These are phyloP conservation scores for Chunga burmeisteri DNA, from an alignment of 2,113 vertebrate species.

Conservation along the genomic window DNA sequence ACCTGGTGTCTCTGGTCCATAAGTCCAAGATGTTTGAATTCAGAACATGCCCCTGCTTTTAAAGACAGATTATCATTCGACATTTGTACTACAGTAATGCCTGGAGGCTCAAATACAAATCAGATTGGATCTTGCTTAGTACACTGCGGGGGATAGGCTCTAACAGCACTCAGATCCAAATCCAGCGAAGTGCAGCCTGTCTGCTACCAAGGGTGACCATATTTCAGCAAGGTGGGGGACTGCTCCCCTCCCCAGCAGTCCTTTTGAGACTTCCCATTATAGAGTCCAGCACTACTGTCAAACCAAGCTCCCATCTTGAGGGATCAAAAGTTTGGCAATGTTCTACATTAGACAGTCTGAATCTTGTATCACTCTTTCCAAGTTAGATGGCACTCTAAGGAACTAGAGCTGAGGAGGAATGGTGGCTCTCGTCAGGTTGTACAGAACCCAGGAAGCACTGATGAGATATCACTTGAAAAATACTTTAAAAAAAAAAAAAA, in stretches of 20 bases:
- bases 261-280: background rate
- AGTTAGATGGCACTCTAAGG: background rate
- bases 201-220: background rate
- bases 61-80: background rate
- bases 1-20: background rate
- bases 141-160: background rate
- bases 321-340: background rate
- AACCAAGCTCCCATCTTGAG: background rate
- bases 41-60: background rate
- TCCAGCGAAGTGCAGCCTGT: fast-evolving
- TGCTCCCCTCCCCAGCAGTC: background rate
- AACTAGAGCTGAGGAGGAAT: background rate
- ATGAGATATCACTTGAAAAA: background rate
- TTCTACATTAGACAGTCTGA: background rate
- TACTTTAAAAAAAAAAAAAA: background rate
- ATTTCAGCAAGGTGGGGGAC: background rate
- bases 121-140: background rate
- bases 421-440: background rate
- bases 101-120: background rate
- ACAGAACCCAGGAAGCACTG: background rate
- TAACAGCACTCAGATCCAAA: background rate
- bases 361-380: background rate
- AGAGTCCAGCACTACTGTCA: background rate
- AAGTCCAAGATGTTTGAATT: background rate
- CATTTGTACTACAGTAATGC: background rate